Evolutionary conservation across 2,888 invertebrate species (phyloP).

Genomic region (Lepidochitona cinerea): DNA sequence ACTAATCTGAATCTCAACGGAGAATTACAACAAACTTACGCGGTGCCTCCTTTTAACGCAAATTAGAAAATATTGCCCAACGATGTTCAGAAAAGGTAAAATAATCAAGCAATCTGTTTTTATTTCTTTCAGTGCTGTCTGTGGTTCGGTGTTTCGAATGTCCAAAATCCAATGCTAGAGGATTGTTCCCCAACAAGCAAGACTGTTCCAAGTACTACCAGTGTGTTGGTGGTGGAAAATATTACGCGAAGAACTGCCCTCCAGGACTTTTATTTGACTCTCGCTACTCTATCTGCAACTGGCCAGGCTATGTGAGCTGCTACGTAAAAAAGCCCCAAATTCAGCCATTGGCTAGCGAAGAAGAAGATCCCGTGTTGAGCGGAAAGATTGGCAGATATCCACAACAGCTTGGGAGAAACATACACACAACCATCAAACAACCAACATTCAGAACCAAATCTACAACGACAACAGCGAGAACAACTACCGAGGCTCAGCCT

Average conservation of each 20-base stretch:
- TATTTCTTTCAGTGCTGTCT: not conserved
- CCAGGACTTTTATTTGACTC: not conserved
- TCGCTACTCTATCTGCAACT: slow-evolving; percentile 2
- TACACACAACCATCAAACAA: not conserved
- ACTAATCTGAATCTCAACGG: too few species aligned
- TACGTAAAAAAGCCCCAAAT: not conserved
- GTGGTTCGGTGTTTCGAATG: not conserved
- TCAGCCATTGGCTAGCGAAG: not conserved
- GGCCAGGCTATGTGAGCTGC: not conserved
- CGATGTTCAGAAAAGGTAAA: too few species aligned
- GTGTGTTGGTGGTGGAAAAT: not conserved
- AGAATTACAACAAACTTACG: too few species aligned
- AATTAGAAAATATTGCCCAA: too few species aligned
- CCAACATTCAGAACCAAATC: not conserved
- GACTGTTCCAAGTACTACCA: not conserved
- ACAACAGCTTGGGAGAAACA: not conserved
- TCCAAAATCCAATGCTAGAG: not conserved
- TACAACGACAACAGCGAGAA: not conserved
- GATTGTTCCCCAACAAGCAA: not conserved
- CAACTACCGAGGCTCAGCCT: not conserved
- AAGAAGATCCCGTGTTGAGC: not conserved
- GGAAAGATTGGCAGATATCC: not conserved
- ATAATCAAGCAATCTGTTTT: too few species aligned
- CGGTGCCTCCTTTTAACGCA: too few species aligned
- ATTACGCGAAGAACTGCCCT: not conserved